Percentiles rank a stretch among this genome's conserved stretches.
Evolutionary conservation across 2,797 vertebrate genomes (phyloP).

Genomic region (Gila robusta): DNA sequence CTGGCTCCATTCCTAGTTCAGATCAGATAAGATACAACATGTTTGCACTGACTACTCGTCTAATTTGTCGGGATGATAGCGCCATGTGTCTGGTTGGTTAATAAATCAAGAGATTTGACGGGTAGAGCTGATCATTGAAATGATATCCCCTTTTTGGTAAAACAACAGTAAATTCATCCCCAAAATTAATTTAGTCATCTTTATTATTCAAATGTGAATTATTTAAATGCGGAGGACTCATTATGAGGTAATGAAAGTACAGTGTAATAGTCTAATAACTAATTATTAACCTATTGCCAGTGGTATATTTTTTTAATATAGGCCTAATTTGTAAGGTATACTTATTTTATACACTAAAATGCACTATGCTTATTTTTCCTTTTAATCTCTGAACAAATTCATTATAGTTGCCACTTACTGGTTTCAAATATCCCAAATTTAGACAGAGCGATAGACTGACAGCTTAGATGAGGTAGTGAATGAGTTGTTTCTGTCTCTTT

Average conservation of each 20-base stretch:
- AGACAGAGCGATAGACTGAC: conserved; percentile 50
- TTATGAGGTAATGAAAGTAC: neutral
- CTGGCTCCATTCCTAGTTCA: conserved; percentile 54
- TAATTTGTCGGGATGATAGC: conserved; percentile 51
- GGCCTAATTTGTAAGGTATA: neutral
- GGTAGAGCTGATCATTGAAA: neutral
- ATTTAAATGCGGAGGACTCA: neutral
- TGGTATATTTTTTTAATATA: neutral
- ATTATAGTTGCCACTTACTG: conserved; percentile 30
- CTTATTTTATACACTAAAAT: neutral
- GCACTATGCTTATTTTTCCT: conserved; percentile 29
- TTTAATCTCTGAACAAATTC: conserved; percentile 44
- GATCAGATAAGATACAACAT: conserved; percentile 49
- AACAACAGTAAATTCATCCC: neutral
- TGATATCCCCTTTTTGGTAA: neutral
- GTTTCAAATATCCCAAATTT: conserved; percentile 48
- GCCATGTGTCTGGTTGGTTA: conserved; percentile 27
- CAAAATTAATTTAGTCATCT: neutral
- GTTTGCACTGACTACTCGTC: conserved; percentile 41
- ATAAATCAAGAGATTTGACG: conserved; percentile 55
- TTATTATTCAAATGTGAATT: neutral
- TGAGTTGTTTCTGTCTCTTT: conserved; percentile 54
- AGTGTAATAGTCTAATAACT: neutral
- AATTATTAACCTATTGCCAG: neutral
- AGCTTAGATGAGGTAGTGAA: conserved; percentile 55